Evolutionary conservation across 2,113 vertebrate species (phyloP).

Genomic region (Halichoerus grypus): DNA sequence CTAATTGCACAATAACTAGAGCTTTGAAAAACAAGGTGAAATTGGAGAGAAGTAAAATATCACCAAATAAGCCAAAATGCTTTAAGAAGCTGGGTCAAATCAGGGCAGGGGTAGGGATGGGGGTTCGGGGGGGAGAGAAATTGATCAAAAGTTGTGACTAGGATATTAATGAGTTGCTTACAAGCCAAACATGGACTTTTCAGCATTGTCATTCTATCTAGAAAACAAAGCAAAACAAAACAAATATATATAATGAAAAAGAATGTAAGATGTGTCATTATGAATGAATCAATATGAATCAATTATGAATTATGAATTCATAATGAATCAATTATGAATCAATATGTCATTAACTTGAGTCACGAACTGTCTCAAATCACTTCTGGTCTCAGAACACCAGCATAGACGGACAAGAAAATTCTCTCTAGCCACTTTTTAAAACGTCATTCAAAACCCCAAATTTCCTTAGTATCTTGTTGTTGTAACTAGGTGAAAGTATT

Average conservation of each 20-base stretch:
- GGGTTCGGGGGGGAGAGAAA: not conserved
- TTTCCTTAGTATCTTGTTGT: not conserved
- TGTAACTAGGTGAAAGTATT: not conserved
- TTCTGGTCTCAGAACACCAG: not conserved
- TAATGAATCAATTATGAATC: too few relatives aligned
- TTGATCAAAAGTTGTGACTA: constrained; percentile 1
- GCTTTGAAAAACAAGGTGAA: not conserved
- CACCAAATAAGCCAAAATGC: not conserved
- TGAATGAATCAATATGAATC: too few relatives aligned
- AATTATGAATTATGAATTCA: too few relatives aligned
- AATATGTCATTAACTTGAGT: constrained; percentile 33
- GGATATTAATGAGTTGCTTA: not conserved
- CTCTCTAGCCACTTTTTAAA: not conserved
- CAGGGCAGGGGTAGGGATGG: not conserved
- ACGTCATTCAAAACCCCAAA: not conserved
- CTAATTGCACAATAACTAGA: not conserved
- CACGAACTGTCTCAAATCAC: not conserved
- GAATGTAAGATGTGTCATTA: not conserved
- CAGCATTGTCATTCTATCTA: not conserved
- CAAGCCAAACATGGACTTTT: not conserved
- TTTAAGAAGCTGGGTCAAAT: constrained; percentile 38
- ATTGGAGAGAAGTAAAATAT: not conserved
- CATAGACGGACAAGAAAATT: not conserved
- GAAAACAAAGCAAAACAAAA: not conserved
- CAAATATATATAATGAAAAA: not conserved